Evolutionary conservation across 2,113 vertebrate species (phyloP).

Genomic region (Tor tambroides): DNA sequence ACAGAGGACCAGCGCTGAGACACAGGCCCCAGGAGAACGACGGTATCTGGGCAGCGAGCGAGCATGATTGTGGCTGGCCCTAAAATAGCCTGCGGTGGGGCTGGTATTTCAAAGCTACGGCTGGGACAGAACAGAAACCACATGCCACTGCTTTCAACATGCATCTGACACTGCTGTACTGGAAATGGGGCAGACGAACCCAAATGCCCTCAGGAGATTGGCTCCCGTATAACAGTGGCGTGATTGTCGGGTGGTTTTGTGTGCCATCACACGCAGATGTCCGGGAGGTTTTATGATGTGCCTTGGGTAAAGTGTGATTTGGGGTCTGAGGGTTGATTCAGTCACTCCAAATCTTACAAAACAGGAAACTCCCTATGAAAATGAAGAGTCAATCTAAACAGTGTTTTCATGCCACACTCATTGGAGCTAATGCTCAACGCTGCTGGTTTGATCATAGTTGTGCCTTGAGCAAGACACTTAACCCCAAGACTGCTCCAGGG

Average conservation of each 20-base stretch:
- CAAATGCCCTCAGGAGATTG: slow-evolving; percentile 44
- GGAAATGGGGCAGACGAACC: slow-evolving; percentile 41
- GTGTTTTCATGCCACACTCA: not conserved
- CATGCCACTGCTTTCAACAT: slow-evolving; percentile 54
- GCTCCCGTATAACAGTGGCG: slow-evolving; percentile 10
- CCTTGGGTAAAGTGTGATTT: not conserved
- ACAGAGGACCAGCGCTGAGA: slow-evolving; percentile 23
- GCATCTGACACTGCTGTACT: slow-evolving; percentile 59
- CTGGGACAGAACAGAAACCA: slow-evolving; percentile 58
- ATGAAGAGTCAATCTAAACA: not conserved
- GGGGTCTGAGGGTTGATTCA: not conserved
- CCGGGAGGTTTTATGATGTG: not conserved
- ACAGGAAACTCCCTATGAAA: not conserved
- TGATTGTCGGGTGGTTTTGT: not conserved
- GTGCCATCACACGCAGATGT: slow-evolving; percentile 9
- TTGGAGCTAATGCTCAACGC: not conserved
- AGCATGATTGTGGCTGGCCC: slow-evolving; percentile 60
- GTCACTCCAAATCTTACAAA: not conserved
- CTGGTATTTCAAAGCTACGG: slow-evolving; percentile 70
- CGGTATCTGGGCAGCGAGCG: slow-evolving; percentile 51
- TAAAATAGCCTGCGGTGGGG: slow-evolving; percentile 69
- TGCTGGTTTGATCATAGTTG: not conserved
- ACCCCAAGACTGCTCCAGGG: not conserved
- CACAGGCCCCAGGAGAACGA: slow-evolving; percentile 37
- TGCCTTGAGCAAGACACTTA: not conserved